Percentiles rank a stretch among this genome's conserved stretches.
Conservation (phyloP, 2,113 vertebrate genomes). For the pig (Sus scrofa) region DNA sequence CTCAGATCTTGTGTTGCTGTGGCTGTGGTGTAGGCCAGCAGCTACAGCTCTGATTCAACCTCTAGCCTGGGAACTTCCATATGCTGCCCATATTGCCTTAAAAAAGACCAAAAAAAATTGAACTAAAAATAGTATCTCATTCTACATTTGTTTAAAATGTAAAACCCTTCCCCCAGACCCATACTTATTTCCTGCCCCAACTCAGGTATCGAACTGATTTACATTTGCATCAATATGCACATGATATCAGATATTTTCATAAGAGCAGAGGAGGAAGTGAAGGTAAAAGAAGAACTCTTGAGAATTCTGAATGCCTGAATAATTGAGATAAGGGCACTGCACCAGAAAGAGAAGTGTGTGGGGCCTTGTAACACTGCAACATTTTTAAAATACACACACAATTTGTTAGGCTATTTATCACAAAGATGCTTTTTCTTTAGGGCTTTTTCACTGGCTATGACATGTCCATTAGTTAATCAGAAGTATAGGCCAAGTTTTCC, state of each 20-base stretch:
- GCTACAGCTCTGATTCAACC: too few species aligned
- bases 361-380: background rate
- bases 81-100: too few species aligned
- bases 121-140: background rate
- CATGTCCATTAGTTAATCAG: conserved; percentile 66
- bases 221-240: background rate
- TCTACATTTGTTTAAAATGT: background rate
- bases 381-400: background rate
- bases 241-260: background rate
- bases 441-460: background rate
- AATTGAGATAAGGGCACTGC: background rate
- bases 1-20: too few species aligned
- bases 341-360: background rate
- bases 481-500: conserved; percentile 64
- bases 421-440: conserved; percentile 34
- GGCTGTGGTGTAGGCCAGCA: too few species aligned
- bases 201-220: background rate
- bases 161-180: background rate
- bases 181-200: background rate
- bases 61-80: too few species aligned
- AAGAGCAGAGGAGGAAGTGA: background rate
- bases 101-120: background rate
- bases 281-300: background rate
- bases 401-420: background rate
- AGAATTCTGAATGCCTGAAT: background rate